phyloP scores from a whole-genome alignment of 2,888 invertebrate species.

The Agriopis marginaria region DNA sequence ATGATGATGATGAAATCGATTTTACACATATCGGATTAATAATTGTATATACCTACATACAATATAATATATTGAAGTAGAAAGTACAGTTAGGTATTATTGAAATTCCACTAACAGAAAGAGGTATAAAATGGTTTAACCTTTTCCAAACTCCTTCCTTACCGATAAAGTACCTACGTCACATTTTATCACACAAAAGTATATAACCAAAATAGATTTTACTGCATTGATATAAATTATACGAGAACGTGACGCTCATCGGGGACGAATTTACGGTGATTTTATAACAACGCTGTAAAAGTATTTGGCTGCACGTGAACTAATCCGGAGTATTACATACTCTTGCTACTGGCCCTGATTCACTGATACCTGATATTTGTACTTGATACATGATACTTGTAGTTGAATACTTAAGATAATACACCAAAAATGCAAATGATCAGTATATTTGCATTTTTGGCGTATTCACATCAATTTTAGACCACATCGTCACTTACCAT shows the following conservation, averaged over 20 bases:
- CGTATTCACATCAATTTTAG: too few species aligned
- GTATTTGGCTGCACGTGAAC: slow-evolving; percentile 73
- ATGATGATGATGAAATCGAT: too few species aligned
- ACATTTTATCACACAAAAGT: slow-evolving; percentile 31
- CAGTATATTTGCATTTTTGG: too few species aligned
- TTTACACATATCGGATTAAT: too few species aligned
- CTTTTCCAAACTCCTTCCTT: not conserved
- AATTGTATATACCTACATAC: too few species aligned
- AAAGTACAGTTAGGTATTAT: too few species aligned
- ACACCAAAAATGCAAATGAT: too few species aligned
- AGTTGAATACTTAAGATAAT: not conserved
- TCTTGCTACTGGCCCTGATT: slow-evolving; percentile 68
- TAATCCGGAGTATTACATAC: slow-evolving; percentile 72
- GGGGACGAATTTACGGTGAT: slow-evolving; percentile 67
- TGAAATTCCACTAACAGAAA: not conserved
- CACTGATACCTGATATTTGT: slow-evolving; percentile 50
- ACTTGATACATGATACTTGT: slow-evolving; percentile 3
- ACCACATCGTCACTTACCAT: too few species aligned
- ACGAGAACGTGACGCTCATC: slow-evolving; percentile 63
- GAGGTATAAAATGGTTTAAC: not conserved
- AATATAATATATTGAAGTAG: too few species aligned
- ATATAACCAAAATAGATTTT: slow-evolving; percentile 62
- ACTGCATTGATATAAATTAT: slow-evolving; percentile 71
- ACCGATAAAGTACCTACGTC: slow-evolving; percentile 14
- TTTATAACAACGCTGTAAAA: slow-evolving; percentile 71